A percentile compares a stretch with the other conserved stretches of the same genome.
Conservation (phyloP, 92 coral and sea anemone species). For the Palythoa grandiflora region DNA sequence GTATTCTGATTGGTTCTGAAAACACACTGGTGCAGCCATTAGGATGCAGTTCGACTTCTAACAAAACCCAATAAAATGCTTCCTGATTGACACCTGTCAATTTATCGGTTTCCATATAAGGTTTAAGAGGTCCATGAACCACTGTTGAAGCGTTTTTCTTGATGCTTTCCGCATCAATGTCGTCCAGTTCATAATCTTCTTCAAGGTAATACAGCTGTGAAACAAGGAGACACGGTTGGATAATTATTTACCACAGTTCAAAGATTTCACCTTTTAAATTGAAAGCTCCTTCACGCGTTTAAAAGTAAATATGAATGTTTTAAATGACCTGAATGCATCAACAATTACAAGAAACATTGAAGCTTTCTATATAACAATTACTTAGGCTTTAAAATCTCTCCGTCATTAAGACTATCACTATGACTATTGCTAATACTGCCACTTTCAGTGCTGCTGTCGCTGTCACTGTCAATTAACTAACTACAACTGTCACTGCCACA, state of each 20-base stretch:
- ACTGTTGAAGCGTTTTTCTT: slow-evolving; percentile 53
- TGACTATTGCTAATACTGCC: too few relatives aligned
- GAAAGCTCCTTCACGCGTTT: not conserved
- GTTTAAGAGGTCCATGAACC: slow-evolving; percentile 77
- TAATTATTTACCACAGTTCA: not conserved
- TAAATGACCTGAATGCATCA: too few relatives aligned
- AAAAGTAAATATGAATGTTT: not conserved
- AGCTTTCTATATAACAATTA: too few relatives aligned
- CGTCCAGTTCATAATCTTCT: slow-evolving; percentile 33
- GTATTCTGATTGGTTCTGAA: slow-evolving; percentile 83
- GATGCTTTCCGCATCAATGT: slow-evolving; percentile 52
- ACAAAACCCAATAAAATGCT: slow-evolving; percentile 80
- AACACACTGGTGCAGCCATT: slow-evolving; percentile 68
- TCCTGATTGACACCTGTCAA: slow-evolving; percentile 74
- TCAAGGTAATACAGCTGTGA: slow-evolving; percentile 76
- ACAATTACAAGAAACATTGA: too few relatives aligned
- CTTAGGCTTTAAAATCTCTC: too few relatives aligned
- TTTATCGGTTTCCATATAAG: slow-evolving; percentile 72
- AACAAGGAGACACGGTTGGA: not conserved
- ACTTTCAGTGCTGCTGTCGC: too few relatives aligned
- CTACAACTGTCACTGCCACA: too few relatives aligned
- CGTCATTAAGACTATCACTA: too few relatives aligned
- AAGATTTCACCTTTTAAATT: not conserved
- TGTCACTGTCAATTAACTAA: too few relatives aligned
- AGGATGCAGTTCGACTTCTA: slow-evolving; percentile 81